A percentile compares a stretch with the other conserved stretches of the same genome.
These are phyloP conservation scores for Apis cerana DNA, from an alignment of 1,140 invertebrate species.

Conservation along the genomic window DNA sequence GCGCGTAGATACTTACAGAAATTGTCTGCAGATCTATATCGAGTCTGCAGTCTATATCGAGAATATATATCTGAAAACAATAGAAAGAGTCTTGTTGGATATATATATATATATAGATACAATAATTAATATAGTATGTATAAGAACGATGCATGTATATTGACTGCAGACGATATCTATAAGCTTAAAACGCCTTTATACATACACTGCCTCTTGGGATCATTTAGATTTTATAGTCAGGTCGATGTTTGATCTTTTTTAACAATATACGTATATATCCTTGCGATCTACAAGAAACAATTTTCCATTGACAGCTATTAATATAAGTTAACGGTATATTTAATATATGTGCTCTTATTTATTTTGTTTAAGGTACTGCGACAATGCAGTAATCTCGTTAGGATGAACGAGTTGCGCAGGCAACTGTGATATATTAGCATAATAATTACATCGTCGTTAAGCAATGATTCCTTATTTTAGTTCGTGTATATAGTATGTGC, in stretches of 20 bases:
- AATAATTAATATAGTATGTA: too few relatives aligned
- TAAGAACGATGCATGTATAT: too few relatives aligned
- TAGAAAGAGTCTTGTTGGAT: too few relatives aligned
- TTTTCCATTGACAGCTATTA: conserved; percentile 46
- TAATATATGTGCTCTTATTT: conserved; percentile 69
- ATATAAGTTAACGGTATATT: conserved; percentile 61
- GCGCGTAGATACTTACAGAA: too few relatives aligned
- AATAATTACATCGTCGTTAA: conserved; percentile 69
- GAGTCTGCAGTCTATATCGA: too few relatives aligned
- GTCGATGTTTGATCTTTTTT: conserved; percentile 10
- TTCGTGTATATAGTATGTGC: conserved; percentile 47
- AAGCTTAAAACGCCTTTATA: too few relatives aligned
- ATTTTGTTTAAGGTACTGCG: conserved; percentile 59
- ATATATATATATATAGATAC: too few relatives aligned
- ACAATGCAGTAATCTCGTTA: conserved; percentile 55
- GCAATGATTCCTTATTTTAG: conserved; percentile 50
- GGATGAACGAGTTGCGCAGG: conserved; percentile 70
- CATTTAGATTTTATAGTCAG: conserved; percentile 35
- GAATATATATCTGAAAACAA: too few relatives aligned
- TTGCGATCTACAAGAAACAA: background rate
- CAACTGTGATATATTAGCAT: conserved; percentile 78
- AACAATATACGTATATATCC: conserved; percentile 14
- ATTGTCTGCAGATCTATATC: too few relatives aligned
- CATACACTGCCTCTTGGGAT: conserved; percentile 44
- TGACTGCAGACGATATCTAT: too few relatives aligned